Evolutionary conservation across 2,797 vertebrate species (phyloP).

Genomic region (Pygocentrus nattereri): DNA sequence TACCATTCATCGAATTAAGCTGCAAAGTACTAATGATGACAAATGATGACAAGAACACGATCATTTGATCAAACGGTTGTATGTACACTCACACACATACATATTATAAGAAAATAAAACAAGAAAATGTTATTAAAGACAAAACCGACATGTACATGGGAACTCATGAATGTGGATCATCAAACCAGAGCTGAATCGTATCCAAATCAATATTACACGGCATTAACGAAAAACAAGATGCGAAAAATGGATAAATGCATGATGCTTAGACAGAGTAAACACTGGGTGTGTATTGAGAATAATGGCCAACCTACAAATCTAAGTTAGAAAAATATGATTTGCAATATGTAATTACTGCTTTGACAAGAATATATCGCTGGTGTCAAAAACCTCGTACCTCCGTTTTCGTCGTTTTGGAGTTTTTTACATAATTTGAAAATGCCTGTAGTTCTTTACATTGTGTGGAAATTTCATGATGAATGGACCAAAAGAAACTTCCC

Average conservation of each 20-base stretch:
- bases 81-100: slow-evolving; percentile 41
- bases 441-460: no score
- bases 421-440: no score
- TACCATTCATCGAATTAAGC: slow-evolving; percentile 11
- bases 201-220: slow-evolving; percentile 52
- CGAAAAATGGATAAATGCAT: slow-evolving; percentile 61
- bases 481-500: no score
- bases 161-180: slow-evolving; percentile 3
- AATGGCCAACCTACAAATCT: slow-evolving; percentile 1
- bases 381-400: no score
- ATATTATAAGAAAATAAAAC: slow-evolving; percentile 47
- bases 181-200: slow-evolving; percentile 47
- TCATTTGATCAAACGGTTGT: slow-evolving; percentile 21
- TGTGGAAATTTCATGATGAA: no score
- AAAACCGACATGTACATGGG: slow-evolving; percentile 37
- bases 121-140: slow-evolving; percentile 52
- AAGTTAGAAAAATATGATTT: background rate
- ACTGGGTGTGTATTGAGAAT: background rate
- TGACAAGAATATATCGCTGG: no score
- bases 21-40: slow-evolving; percentile 19
- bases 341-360: background rate
- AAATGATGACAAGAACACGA: slow-evolving; percentile 10
- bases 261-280: slow-evolving; percentile 57
- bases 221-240: slow-evolving; percentile 51
- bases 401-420: no score